Evolutionary conservation across 2,797 vertebrate species (phyloP), one percentile per base, ranked within the genome.

Genomic region (Phataginus tricuspis): DNA sequence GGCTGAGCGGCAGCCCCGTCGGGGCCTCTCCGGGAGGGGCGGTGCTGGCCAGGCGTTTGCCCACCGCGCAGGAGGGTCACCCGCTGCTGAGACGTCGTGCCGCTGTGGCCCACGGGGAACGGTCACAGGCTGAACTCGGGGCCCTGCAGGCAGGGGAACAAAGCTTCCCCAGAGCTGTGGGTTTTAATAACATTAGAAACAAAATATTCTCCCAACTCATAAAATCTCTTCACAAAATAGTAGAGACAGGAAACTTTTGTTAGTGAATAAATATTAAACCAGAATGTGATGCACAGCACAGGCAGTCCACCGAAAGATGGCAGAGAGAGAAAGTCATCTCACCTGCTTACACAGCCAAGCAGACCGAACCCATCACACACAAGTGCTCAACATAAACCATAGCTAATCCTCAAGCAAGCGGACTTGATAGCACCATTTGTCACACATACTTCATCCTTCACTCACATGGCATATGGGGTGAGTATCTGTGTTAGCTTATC

Each of bases 41-140:
- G 49, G n/a, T 0, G 49, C 57, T 1, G 2, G 18, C 31, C 8
- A 21, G 42, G 61, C 0, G 0, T 51, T 79, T 13, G 13, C 5
- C 51, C 19, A 66, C 31, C 12, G 42, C 1, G 4, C 11, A 37
- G 25, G 45, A 18, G 49, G 37, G 42, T 45, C 55, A 84, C 63
- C 34, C 4, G 21, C 8, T 15, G 23, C n/a, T 27, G 23, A 72
- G 55, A 63, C 27, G 27, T 63, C 0, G 0, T 7, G 6, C 37
- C 51, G 23, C 45, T 39, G 34, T 27, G 4, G 8, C 25, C 37
- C 45, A 34, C 45, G 55, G 13, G 23, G 37, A 93, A 29, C 42
- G 12, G 31, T 84, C 37, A 5, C 1, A 18, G 39, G 34, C 27
- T 23, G 51, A 78, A 11, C 75, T 4, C 10, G 1, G 1, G 45